phyloP scores from a whole-genome alignment of 1,140 invertebrate genomes.

The Doryteuthis pealeii region DNA sequence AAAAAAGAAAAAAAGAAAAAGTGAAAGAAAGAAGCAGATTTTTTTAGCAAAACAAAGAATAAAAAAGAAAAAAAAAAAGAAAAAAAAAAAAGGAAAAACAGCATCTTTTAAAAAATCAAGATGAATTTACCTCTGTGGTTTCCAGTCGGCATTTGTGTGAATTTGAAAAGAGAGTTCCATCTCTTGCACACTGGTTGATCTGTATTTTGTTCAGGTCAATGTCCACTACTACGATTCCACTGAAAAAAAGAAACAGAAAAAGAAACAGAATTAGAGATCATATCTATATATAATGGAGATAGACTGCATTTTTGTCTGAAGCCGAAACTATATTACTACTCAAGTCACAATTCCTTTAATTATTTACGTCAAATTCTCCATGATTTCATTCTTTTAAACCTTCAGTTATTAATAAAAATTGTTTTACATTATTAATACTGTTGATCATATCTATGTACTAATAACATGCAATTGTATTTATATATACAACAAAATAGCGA shows the following conservation, averaged over 20 bases:
- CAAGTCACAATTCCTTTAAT: too few relatives aligned
- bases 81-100: not conserved
- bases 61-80: not conserved
- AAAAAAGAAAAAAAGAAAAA: not conserved
- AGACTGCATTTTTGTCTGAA: too few relatives aligned
- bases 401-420: too few relatives aligned
- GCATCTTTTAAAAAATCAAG: not conserved
- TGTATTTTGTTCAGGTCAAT: constrained; percentile 57
- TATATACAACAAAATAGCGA: too few relatives aligned
- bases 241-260: constrained; percentile 68
- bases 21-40: not conserved
- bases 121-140: constrained; percentile 56
- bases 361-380: too few relatives aligned
- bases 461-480: too few relatives aligned
- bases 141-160: constrained; percentile 58
- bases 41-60: not conserved
- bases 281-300: too few relatives aligned
- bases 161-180: constrained; percentile 50
- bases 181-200: constrained; percentile 61
- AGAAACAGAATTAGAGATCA: not conserved
- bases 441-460: too few relatives aligned
- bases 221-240: constrained; percentile 60
- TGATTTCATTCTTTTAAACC: too few relatives aligned
- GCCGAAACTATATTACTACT: too few relatives aligned
- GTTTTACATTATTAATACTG: too few relatives aligned